Percentiles rank a stretch among this genome's conserved stretches.
Conservation (phyloP, 2,797 vertebrate genomes). For the Xerus rutilus region DNA sequence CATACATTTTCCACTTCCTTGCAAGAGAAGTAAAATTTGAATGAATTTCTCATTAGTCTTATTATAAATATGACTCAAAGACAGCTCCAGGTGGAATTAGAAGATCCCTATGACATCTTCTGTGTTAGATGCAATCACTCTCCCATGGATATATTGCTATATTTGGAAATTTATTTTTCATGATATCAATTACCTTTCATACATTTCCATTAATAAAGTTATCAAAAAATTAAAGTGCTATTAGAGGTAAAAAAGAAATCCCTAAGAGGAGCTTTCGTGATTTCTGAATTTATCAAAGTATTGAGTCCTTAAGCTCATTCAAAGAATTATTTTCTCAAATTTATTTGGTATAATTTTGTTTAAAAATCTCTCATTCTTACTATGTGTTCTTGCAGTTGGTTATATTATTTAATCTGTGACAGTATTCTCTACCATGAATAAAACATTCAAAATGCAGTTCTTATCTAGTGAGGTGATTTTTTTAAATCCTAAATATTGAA, state of each 20-base stretch:
- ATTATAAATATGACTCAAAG: conserved; percentile 67
- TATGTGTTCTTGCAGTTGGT: not conserved
- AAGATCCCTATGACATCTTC: conserved; percentile 75
- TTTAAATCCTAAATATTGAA: conserved; percentile 53
- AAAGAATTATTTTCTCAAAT: conserved; percentile 64
- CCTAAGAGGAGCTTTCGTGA: conserved; percentile 47
- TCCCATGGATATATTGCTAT: conserved; percentile 55
- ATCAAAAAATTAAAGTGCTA: conserved; percentile 73
- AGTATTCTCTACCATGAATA: not conserved
- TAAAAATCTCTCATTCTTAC: conserved; percentile 56
- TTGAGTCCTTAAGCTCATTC: conserved; percentile 25
- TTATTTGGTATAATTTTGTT: conserved; percentile 46
- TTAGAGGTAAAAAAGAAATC: not conserved
- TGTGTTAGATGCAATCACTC: conserved; percentile 10
- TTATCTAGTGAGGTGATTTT: conserved; percentile 57
- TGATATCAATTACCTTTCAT: conserved; percentile 48
- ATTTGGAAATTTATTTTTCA: conserved; percentile 62
- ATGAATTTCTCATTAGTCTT: conserved; percentile 70
- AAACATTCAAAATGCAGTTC: conserved; percentile 47
- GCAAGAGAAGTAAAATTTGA: conserved; percentile 69
- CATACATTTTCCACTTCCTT: conserved; percentile 67
- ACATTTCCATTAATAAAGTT: conserved; percentile 63
- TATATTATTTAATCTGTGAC: conserved; percentile 46
- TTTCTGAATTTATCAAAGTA: conserved; percentile 39
- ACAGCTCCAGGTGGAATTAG: conserved; percentile 56